Evolutionary conservation across 2,888 invertebrate genomes (phyloP), one percentile per base, ranked within the genome.

Genomic region (Pimpla rufipes): DNA sequence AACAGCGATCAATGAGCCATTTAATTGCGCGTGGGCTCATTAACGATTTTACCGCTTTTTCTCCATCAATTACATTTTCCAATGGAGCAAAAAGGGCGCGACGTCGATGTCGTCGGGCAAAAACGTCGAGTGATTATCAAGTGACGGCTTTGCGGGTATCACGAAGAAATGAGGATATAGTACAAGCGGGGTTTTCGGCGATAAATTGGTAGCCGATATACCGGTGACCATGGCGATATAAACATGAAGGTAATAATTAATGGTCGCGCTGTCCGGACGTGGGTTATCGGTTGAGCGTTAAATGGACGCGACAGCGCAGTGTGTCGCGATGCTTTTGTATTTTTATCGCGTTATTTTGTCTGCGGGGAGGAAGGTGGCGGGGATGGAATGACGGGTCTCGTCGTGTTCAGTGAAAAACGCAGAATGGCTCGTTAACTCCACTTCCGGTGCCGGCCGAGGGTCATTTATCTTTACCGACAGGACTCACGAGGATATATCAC

Each of bases 391-490:
- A 75, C 35, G 62, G 55, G 40, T 55, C 50, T 23, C 21, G 57
- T 29, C 16, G 76, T 16, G 70, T 37, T 37, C 35, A 52, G 71
- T 52, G 79, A 76, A 85, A 85, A 84, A 81, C 59, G 64, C 70
- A 59, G 80, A 64, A 79, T 83, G 76, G 84, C 85, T 85, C 85
- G 85, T 85, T 85, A 85, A 84, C 80, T 79, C 74, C 21, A 79
- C 85, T 83, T 79, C 83, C 81, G 77, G 70, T 70, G 52, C 71
- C 71, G 37, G 57, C 79, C 55, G 47, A 29, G 29, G 70, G 73
- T 82, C 82, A 84, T 85, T 85, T 85, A 84, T 85, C 85, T 85
- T 80, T 78, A 84, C 82, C 83, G 82, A 84, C 85, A 78, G 83
- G 83, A 74, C 79, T 80, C 68, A n/a, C 66, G 37, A 57, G 57